Percentiles rank a stretch among this genome's conserved stretches.
phyloP scores from a whole-genome alignment of 1,140 invertebrate species.

The Drosophila ironensis region DNA sequence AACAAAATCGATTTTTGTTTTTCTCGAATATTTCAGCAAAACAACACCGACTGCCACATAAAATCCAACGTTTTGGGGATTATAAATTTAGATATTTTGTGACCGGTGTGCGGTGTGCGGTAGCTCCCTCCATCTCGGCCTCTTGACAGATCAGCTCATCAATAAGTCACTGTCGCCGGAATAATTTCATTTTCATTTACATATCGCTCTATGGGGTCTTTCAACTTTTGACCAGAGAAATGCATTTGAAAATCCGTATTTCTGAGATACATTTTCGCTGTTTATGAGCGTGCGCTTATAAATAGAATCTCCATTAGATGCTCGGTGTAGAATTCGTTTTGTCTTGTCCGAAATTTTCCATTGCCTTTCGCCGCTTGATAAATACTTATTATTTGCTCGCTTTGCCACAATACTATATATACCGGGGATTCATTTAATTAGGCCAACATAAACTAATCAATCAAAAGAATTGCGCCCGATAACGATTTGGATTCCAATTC shows the following conservation, averaged over 20 bases:
- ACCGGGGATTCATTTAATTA: constrained; percentile 36
- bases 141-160: constrained; percentile 5
- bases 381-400: background rate
- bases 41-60: background rate
- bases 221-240: constrained; percentile 33
- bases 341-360: constrained; percentile 47
- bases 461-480: constrained; percentile 34
- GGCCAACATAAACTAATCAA: constrained; percentile 53
- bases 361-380: constrained; percentile 1
- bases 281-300: constrained; percentile 15
- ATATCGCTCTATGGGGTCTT: constrained; percentile 41
- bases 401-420: background rate
- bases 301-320: constrained; percentile 39
- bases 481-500: constrained; percentile 33
- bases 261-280: constrained; percentile 16
- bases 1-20: constrained; percentile 17
- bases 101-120: background rate
- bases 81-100: constrained; percentile 26
- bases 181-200: constrained; percentile 3
- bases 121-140: background rate
- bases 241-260: constrained; percentile 37
- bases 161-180: constrained; percentile 18
- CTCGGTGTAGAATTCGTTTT: background rate
- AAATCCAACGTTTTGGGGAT: constrained; percentile 10
- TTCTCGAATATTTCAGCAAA: constrained; percentile 4